phyloP scores from a whole-genome alignment of 2,797 vertebrate species.

The Phoxinus dragarum region DNA sequence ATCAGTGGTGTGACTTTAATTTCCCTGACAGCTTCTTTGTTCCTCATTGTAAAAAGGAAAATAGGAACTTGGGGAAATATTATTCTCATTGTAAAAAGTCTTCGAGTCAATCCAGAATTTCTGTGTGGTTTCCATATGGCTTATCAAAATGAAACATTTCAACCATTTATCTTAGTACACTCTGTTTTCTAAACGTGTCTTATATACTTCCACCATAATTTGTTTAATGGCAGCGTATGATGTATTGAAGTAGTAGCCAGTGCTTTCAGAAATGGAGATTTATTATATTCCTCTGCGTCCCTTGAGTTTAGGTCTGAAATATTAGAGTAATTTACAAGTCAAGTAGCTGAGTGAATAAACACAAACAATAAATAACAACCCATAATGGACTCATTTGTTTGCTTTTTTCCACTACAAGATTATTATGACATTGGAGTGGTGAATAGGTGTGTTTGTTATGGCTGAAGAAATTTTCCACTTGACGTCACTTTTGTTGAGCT shows the following conservation, averaged over 20 bases:
- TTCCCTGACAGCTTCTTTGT: not conserved
- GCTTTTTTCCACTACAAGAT: not conserved
- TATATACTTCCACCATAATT: not conserved
- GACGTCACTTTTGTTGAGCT: slow-evolving; percentile 47
- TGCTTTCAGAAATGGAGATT: slow-evolving; percentile 3
- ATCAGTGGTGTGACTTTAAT: not conserved
- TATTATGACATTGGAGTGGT: slow-evolving; percentile 22
- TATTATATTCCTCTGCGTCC: not conserved
- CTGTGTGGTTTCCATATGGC: not conserved
- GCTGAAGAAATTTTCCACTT: slow-evolving; percentile 41
- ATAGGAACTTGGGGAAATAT: not conserved
- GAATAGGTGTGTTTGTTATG: slow-evolving; percentile 48
- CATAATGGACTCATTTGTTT: slow-evolving; percentile 16
- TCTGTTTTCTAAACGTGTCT: not conserved
- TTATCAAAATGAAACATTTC: not conserved
- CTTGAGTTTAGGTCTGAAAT: slow-evolving; percentile 1
- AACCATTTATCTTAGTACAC: not conserved
- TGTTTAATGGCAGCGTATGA: not conserved
- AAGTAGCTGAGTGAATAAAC: slow-evolving; percentile 7
- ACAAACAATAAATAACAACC: not conserved
- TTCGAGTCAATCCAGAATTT: not conserved
- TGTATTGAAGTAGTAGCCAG: not conserved
- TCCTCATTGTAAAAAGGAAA: not conserved
- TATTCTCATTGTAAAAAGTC: slow-evolving; percentile 5
- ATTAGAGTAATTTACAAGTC: not conserved